These are phyloP conservation scores for Muntiacus muntjak DNA, from an alignment of 2,113 vertebrate genomes.

Conservation along the genomic window DNA sequence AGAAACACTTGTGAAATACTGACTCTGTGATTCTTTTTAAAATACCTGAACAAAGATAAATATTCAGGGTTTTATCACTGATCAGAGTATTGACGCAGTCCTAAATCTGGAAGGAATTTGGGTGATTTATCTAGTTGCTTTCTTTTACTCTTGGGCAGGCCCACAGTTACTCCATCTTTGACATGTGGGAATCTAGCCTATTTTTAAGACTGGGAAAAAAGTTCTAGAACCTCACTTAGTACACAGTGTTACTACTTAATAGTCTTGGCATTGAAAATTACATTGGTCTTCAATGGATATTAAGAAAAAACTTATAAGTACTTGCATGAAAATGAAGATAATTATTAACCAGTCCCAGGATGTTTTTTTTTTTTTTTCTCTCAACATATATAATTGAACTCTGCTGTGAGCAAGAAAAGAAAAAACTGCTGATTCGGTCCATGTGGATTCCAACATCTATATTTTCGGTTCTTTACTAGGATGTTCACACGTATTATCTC, in stretches of 20 bases:
- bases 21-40: slow-evolving; percentile 13
- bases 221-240: background rate
- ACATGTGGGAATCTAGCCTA: background rate
- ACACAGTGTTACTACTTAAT: background rate
- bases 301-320: background rate
- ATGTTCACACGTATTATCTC: background rate
- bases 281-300: background rate
- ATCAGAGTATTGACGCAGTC: background rate
- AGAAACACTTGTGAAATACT: background rate
- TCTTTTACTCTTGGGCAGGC: background rate
- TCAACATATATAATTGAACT: background rate
- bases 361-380: background rate
- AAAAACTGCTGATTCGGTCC: background rate
- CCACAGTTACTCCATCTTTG: background rate
- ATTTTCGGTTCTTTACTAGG: slow-evolving; percentile 9
- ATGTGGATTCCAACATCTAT: background rate
- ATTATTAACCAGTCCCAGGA: background rate
- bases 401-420: background rate
- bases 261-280: background rate
- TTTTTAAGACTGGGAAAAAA: slow-evolving; percentile 21
- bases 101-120: slow-evolving; percentile 21
- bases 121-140: background rate
- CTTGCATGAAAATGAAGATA: background rate
- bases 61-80: background rate
- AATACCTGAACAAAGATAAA: slow-evolving; percentile 1